Base-by-base conservation (phyloP, 2,888 invertebrate species). In the Rhamphomyia laevipes region DNA sequence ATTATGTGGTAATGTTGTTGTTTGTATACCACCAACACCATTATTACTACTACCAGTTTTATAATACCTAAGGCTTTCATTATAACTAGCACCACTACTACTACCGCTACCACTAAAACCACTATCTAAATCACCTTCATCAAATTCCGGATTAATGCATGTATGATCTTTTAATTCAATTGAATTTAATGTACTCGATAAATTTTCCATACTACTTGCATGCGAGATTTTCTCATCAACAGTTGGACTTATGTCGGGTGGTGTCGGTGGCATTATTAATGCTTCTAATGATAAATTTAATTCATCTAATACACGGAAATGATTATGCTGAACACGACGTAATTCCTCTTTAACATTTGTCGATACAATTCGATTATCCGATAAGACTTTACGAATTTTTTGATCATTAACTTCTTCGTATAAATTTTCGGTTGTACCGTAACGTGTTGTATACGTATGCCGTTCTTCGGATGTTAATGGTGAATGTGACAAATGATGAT, bases 281-380 rank as follows among this genome's bases (percentile, higher is more conserved):
- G 88, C 88, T 73, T 91, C 91, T 51, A 87, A 82, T 57, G 89
- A 86, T 53, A 91, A 76, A 74, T 91, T 90, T 53, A 91, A 73
- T 68, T 91, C 88, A 51, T 87, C 89, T 56, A 91, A 77, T 58
- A 90, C 86, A 61, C 86, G 76, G 59, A 83, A 82, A 68, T 91
- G 90, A 56, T 86, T 78, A 54, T 84, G 84, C 66, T 90, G 87
- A 33, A 91, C 89, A 53, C 85, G 76, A 46, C 86, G 79, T 43
- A 89, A 82, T 71, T 90, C 90, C 63, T 88, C 88, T 64, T 86
- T 86, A 27, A 89, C 82, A 49, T 85, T 78, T 60, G 80, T 70
- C 15, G 82, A 81, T 55, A 81, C 78, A 49, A 82, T 75, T 7
- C 81, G 79, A 58, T 80, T 79, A 51, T 70, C 71, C 43, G 70